Base-by-base conservation (phyloP, 2,797 vertebrate species). In the Uromys caudimaculatus region DNA sequence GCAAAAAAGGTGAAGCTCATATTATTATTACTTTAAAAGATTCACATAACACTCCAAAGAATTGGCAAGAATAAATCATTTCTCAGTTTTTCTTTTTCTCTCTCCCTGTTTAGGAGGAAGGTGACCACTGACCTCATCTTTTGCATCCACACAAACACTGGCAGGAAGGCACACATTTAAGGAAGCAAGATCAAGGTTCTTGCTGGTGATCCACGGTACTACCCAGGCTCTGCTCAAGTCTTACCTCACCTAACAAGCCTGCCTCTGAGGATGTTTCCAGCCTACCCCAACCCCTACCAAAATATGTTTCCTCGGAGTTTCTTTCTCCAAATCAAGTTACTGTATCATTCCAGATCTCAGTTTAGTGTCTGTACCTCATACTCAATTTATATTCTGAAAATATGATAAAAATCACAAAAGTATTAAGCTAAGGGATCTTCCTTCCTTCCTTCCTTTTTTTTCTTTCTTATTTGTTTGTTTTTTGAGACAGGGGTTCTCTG, bases 1-100 rank as follows among this genome's bases (percentile, higher is more conserved):
- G 75, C n/a, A 67, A 62, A 76, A 67, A 8, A 54, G 84, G 27
- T 6, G 27, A 77, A 86, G 10, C 69, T 96, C 71, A 62, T 83
- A 89, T 47, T 88, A 67, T 78, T 16, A 95, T 41, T 75, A 87
- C 47, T 62, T 44, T 12, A 69, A 60, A 67, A 67, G 95, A 96
- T 88, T 89, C 54, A 93, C 69, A 89, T 6, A 27, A 35, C 24
- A 95, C 13, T 88, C 19, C 90, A 95, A 35, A 7, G 13, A 94
- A 93, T 35, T 95, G 44, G 69, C 75, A 92, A 92, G n/a, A 88
- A 95, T 78, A 95, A 97, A 89, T 90, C 21, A 87, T 90, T 95
- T 94, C 79, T 44, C 87, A 91, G 93, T 90, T 41, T 52, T 71
- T 86, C 56, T 19, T 95, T 79, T 41, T 62, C 88, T 79, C 54